Evolutionary conservation across 2,113 vertebrate genomes (phyloP).

Genomic region (Pangasianodon gigas): DNA sequence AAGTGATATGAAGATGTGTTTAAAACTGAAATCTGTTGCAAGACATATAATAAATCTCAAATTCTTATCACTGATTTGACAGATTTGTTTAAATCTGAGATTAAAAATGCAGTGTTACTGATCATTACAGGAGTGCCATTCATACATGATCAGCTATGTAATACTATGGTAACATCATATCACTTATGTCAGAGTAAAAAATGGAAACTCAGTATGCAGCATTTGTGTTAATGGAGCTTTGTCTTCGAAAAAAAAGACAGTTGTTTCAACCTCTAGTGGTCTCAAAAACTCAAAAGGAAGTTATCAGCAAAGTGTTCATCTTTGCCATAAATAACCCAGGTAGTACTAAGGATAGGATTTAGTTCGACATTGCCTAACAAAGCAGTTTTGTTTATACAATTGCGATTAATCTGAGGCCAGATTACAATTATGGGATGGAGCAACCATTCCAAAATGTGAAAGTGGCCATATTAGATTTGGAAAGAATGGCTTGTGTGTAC

Average conservation of each 20-base stretch:
- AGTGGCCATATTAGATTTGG: not conserved
- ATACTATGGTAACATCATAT: constrained; percentile 1
- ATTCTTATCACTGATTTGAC: not conserved
- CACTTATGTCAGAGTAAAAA: constrained; percentile 18
- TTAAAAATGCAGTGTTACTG: not conserved
- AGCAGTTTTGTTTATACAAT: not conserved
- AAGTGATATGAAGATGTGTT: constrained; percentile 18
- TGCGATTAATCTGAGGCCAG: not conserved
- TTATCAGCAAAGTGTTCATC: not conserved
- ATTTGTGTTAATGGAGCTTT: not conserved
- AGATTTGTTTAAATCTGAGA: not conserved
- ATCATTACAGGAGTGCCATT: not conserved
- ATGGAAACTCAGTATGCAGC: not conserved
- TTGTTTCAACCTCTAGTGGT: not conserved
- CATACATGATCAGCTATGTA: not conserved
- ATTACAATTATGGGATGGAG: not conserved
- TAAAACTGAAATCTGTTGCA: not conserved
- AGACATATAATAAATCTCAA: not conserved
- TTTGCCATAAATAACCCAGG: not conserved
- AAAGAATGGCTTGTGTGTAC: not conserved
- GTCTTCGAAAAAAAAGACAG: not conserved
- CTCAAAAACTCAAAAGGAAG: not conserved
- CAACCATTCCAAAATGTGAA: not conserved
- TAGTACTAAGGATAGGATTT: not conserved
- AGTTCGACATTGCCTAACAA: not conserved